phyloP scores from a whole-genome alignment of 2,888 invertebrate genomes.

The Gortyna flavago region DNA sequence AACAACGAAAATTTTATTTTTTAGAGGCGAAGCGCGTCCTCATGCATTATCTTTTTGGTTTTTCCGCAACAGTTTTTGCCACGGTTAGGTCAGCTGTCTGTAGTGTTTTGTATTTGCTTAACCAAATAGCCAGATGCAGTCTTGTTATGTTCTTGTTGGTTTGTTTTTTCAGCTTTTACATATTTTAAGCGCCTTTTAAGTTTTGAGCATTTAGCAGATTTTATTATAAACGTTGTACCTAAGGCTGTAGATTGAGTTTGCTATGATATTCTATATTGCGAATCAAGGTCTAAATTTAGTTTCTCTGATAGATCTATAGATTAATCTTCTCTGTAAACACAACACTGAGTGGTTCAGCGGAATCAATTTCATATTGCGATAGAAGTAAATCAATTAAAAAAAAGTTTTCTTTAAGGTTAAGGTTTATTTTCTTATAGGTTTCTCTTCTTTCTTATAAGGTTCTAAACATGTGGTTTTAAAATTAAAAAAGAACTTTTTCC shows the following conservation, averaged over 20 bases:
- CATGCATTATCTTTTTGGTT: constrained; percentile 51
- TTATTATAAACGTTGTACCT: background rate
- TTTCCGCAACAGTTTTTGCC: constrained; percentile 49
- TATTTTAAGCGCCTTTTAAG: background rate
- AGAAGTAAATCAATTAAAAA: background rate
- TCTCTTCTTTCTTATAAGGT: background rate
- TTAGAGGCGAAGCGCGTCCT: constrained; percentile 59
- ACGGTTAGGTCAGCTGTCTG: constrained; percentile 57
- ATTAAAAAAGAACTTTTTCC: background rate
- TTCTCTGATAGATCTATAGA: constrained; percentile 5
- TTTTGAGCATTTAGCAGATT: background rate
- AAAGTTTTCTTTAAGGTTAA: background rate
- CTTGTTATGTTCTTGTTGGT: constrained; percentile 14
- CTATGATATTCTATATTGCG: background rate
- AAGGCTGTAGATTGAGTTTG: background rate
- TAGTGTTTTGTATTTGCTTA: constrained; percentile 66
- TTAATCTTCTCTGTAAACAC: constrained; percentile 8
- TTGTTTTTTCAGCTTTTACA: background rate
- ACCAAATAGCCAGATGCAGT: constrained; percentile 61
- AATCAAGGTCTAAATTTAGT: constrained; percentile 16
- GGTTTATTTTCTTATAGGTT: background rate
- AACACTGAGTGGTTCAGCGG: background rate
- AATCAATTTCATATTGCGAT: constrained; percentile 14
- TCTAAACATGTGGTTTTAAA: background rate
- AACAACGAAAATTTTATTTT: constrained; percentile 71